Evolutionary conservation across 2,797 vertebrate genomes (phyloP).

Genomic region (Acropternis orthonyx): DNA sequence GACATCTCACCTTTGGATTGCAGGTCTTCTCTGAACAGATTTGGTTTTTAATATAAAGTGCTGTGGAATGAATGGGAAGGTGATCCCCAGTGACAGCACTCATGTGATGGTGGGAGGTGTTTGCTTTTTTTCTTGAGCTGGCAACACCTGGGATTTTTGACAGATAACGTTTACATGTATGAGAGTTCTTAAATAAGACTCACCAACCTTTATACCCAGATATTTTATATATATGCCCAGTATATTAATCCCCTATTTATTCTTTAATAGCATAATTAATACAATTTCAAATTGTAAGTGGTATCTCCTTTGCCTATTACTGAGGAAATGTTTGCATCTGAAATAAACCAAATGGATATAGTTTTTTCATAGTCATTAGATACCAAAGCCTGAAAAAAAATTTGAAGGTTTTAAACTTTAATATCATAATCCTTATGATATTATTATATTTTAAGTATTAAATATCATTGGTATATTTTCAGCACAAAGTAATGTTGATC

Average conservation of each 20-base stretch:
- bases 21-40: not conserved
- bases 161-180: not conserved
- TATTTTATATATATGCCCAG: accelerated
- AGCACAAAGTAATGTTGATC: not conserved
- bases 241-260: not conserved
- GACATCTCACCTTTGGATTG: not conserved
- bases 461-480: not conserved
- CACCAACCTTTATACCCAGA: not conserved
- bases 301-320: not conserved
- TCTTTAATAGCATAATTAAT: not conserved
- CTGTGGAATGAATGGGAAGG: not conserved
- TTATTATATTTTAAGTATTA: not conserved
- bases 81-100: not conserved
- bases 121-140: not conserved
- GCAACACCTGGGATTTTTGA: not conserved
- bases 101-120: not conserved
- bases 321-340: not conserved
- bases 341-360: not conserved
- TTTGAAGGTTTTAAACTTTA: not conserved
- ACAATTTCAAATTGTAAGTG: not conserved
- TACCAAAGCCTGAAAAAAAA: not conserved
- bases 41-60: not conserved
- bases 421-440: not conserved
- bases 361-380: not conserved
- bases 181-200: not conserved